A percentile compares a stretch with the other conserved stretches of the same genome.
Conservation (phyloP, 2,797 vertebrate species). For the Anniella stebbinsi region DNA sequence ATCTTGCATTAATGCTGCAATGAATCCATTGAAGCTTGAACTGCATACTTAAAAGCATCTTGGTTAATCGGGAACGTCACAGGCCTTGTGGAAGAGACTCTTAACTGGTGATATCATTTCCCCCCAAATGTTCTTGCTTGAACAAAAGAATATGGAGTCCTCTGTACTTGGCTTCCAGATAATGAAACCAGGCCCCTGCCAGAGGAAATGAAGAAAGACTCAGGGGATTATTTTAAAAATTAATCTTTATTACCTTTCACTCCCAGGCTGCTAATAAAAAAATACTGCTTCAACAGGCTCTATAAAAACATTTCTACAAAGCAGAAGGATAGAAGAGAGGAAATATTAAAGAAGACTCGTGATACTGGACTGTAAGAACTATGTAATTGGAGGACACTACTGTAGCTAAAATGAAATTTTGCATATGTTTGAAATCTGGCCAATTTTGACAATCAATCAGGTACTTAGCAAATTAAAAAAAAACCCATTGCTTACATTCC, state of each 20-base stretch:
- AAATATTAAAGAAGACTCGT: conserved; percentile 53
- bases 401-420: conserved; percentile 14
- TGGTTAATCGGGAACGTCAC: conserved; percentile 14
- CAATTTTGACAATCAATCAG: conserved; percentile 20
- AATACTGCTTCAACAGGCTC: conserved; percentile 67
- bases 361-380: background rate
- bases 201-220: conserved; percentile 76
- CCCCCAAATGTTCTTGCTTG: background rate
- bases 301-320: conserved; percentile 76
- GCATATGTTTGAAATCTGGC: conserved; percentile 10
- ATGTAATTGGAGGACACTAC: background rate
- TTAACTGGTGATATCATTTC: background rate
- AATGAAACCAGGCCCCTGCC: conserved; percentile 68
- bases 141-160: conserved; percentile 7
- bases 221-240: conserved; percentile 78
- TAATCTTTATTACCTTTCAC: conserved; percentile 74
- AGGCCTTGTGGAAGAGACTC: conserved; percentile 16
- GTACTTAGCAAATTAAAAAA: conserved; percentile 16
- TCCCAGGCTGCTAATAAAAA: conserved; percentile 74
- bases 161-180: conserved; percentile 48
- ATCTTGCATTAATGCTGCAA: conserved; percentile 18
- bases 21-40: conserved; percentile 1
- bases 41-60: conserved; percentile 26
- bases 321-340: conserved; percentile 68
- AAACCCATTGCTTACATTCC: background rate